Base-by-base conservation (phyloP, 2,113 vertebrate genomes). In the Machaerirhynchus nigripectus region DNA sequence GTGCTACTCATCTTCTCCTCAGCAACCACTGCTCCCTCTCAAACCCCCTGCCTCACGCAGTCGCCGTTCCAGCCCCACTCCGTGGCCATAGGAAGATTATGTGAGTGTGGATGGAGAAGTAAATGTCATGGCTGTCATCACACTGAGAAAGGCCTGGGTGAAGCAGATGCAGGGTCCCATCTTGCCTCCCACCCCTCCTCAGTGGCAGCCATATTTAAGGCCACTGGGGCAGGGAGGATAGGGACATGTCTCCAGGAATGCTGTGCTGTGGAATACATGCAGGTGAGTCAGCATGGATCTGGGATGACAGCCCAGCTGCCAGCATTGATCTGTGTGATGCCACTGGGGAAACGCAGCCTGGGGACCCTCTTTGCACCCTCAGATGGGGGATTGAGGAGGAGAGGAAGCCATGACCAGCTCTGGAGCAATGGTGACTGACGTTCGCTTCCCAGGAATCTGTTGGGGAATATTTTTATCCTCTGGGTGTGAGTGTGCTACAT, bases 381-480 rank as follows among this genome's bases (percentile, higher is more conserved):
- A 3, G 1, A 10, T 39, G 35, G 44, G 47, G 35, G 14, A 71
- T 1, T 26, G 6, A 74, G 40, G 53, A 70, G 60, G 22, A 85
- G 46, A 78, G 46, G 56, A 84, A 74, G 65, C 52, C 4, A 7
- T 35, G 77, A n/a, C 65, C 44, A 46, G 85, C 61, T 92, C 82
- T 92, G 81, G 80, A 94, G 87, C 1, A n/a, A 79, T 1, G 6
- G 77, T 68, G 81, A 90, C 85, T 96, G 95, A 77, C 15, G 1
- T 94, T 95, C 71, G 26, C 95, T 90, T 87, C 82, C 89, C 10
- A 89, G 93, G 94, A 97, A 97, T 97, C 96, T 97, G 87, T 53
- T 96, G 94, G 96, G 95, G 96, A 97, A 95, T 98, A 98, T 97
- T 97, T 98, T 96, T 97, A 97, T 97, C 97, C 33, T 18, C 94